phyloP scores from a whole-genome alignment of 2,888 invertebrate genomes.

The Dynastes maya region DNA sequence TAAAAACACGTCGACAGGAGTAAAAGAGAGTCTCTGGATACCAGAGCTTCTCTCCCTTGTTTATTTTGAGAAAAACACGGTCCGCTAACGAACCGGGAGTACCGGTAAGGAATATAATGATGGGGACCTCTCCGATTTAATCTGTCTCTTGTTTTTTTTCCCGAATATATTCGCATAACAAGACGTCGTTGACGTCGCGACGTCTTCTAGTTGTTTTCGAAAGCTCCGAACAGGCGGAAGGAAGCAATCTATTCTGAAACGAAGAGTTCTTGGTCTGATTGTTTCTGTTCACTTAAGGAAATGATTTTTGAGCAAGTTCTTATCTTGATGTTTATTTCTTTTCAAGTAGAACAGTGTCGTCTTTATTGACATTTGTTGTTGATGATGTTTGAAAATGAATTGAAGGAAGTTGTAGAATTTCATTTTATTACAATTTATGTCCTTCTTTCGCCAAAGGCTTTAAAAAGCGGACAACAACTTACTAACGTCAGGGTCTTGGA shows the following conservation, averaged over 20 bases:
- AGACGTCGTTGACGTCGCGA: background rate
- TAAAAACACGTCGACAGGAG: slow-evolving; percentile 20
- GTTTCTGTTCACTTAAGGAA: background rate
- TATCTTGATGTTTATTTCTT: background rate
- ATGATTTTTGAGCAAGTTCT: background rate
- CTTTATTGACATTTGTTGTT: too few species aligned
- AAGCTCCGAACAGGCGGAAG: background rate
- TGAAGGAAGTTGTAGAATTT: too few species aligned
- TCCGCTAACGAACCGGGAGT: slow-evolving; percentile 1
- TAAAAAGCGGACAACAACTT: too few species aligned
- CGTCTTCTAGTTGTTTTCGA: slow-evolving; percentile 9
- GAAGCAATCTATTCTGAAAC: background rate
- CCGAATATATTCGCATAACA: background rate
- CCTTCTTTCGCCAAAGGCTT: too few species aligned
- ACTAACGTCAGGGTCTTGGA: too few species aligned
- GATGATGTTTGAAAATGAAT: too few species aligned
- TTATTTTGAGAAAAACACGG: background rate
- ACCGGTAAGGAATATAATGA: background rate
- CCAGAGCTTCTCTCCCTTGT: background rate
- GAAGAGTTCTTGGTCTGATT: background rate
- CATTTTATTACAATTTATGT: too few species aligned
- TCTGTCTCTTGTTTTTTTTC: slow-evolving; percentile 19
- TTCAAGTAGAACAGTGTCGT: too few species aligned
- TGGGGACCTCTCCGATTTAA: slow-evolving; percentile 6
- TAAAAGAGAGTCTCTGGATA: too few species aligned